phyloP scores from a whole-genome alignment of 1,140 invertebrate genomes.

The Euglossa dilemma region DNA sequence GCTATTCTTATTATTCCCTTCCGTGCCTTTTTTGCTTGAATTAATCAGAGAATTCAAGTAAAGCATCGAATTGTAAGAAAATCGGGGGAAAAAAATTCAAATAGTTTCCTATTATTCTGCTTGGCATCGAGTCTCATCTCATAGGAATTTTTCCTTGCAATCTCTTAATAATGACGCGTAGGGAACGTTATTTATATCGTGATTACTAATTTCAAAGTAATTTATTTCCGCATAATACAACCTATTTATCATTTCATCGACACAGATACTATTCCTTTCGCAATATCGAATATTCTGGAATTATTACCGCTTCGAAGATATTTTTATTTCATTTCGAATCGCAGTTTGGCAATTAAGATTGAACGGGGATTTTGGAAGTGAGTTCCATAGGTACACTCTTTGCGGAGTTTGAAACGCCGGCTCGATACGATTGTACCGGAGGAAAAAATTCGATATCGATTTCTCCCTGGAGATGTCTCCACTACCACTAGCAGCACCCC shows the following conservation, averaged over 20 bases:
- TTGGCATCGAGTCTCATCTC: background rate
- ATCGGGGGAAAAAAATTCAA: background rate
- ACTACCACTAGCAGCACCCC: background rate
- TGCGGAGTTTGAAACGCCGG: background rate
- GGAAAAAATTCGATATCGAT: conserved; percentile 2
- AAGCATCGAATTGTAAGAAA: background rate
- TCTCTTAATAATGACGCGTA: background rate
- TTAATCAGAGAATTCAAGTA: background rate
- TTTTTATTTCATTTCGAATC: background rate
- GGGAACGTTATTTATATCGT: background rate
- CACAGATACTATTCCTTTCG: background rate
- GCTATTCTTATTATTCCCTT: background rate
- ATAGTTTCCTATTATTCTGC: background rate
- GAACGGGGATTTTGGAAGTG: background rate
- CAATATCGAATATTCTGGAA: background rate
- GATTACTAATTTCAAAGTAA: background rate
- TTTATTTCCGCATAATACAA: too few species aligned
- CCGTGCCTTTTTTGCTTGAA: background rate
- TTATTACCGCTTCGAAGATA: background rate
- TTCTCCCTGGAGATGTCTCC: background rate
- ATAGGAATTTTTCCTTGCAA: background rate
- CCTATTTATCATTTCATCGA: background rate
- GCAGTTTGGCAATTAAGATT: background rate
- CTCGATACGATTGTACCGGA: background rate
- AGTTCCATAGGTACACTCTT: background rate